Evolutionary conservation across 1,140 invertebrate species (phyloP).

Genomic region (Drosophila baimaii): DNA sequence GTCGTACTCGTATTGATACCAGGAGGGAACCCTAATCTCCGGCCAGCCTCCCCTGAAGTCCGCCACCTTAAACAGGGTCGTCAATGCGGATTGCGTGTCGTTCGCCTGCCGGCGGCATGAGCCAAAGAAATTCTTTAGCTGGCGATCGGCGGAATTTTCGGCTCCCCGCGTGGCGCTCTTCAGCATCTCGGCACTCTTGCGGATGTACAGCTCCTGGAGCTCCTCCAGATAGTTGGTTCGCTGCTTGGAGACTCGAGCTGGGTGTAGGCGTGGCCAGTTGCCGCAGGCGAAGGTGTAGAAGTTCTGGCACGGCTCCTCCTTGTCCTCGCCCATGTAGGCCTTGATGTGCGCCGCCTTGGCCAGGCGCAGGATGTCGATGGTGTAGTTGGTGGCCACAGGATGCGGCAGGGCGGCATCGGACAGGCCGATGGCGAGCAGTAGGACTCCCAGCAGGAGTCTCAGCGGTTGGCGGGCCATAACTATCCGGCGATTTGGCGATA

Average conservation of each 20-base stretch:
- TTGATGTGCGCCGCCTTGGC: slow-evolving; percentile 87
- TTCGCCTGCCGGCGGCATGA: slow-evolving; percentile 89
- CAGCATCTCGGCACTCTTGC: slow-evolving; percentile 75
- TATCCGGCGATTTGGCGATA: neutral
- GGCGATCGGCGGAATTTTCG: slow-evolving; percentile 81
- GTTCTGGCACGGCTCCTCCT: slow-evolving; percentile 91
- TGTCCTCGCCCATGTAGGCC: slow-evolving; percentile 89
- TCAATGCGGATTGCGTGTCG: slow-evolving; percentile 42
- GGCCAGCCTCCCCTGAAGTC: slow-evolving; percentile 79
- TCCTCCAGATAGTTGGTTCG: slow-evolving; percentile 92
- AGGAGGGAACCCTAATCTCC: slow-evolving; percentile 57
- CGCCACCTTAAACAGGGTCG: slow-evolving; percentile 55
- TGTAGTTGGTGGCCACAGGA: slow-evolving; percentile 68
- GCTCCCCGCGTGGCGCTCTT: slow-evolving; percentile 38
- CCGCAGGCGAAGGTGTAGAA: slow-evolving; percentile 89
- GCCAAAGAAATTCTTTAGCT: slow-evolving; percentile 92
- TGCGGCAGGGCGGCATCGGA: slow-evolving; percentile 1
- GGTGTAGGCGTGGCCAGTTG: slow-evolving; percentile 86
- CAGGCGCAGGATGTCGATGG: slow-evolving; percentile 70
- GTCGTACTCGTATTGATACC: slow-evolving; percentile 77
- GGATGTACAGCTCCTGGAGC: slow-evolving; percentile 84
- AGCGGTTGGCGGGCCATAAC: slow-evolving; percentile 10
- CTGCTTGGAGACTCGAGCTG: slow-evolving; percentile 83
- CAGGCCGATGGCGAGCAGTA: slow-evolving; percentile 2
- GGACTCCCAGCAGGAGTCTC: slow-evolving; percentile 37